These are phyloP conservation scores for Hyles vespertilio DNA, from an alignment of 1,140 invertebrate genomes.

Conservation along the genomic window DNA sequence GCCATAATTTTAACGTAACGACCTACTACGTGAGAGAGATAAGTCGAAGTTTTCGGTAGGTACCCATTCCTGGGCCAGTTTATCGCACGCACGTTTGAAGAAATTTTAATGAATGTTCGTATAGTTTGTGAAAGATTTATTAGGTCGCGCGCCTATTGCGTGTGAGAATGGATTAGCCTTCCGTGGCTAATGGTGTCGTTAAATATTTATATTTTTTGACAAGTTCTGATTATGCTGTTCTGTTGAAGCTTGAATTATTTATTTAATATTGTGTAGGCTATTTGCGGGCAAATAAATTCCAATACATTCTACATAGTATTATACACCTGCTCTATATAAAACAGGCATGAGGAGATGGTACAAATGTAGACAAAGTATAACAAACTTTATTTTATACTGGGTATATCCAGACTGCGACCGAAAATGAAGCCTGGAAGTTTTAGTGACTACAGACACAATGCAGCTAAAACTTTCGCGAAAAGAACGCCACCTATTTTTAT, in stretches of 20 bases:
- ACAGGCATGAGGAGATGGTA: no score
- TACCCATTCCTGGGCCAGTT: conserved; percentile 47
- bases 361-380: no score
- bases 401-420: no score
- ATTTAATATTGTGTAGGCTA: no score
- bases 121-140: conserved; percentile 49
- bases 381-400: no score
- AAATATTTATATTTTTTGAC: conserved; percentile 16
- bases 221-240: conserved; percentile 3
- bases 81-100: conserved; percentile 66
- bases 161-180: conserved; percentile 19
- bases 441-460: no score
- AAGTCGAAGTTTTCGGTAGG: conserved; percentile 63
- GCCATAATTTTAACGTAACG: conserved; percentile 66
- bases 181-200: conserved; percentile 19
- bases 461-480: no score
- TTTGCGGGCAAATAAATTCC: no score
- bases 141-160: conserved; percentile 20
- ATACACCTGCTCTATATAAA: no score
- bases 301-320: no score
- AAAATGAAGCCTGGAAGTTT: no score
- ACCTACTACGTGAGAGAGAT: conserved; percentile 68
- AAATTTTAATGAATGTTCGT: conserved; percentile 61
- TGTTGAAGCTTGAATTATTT: neutral
- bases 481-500: no score